Base-by-base conservation (phyloP, 2,888 invertebrate species). In the Phyllotreta striolata region DNA sequence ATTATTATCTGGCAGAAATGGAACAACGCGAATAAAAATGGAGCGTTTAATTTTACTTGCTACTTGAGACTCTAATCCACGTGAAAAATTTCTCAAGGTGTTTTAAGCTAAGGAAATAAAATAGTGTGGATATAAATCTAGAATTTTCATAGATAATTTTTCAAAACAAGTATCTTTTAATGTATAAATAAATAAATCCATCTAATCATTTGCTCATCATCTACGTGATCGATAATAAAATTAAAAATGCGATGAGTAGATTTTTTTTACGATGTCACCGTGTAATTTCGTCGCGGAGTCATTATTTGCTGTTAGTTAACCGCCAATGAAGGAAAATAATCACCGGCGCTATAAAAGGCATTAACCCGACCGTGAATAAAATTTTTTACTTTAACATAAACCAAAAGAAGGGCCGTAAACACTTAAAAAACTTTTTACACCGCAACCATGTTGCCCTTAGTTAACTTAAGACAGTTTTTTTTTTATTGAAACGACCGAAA, bases 1-100 rank as follows among this genome's bases (percentile, higher is more conserved):
- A 78, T 79, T 78, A 79, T 79, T 78, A 79, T 78, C 78, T 74
- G 56, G 62, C 69, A 69, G 72, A 72, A 73, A 69, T 71, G 70
- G 68, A 67, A 61, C 67, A 67, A 35, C 35, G 34, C 8, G 71
- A 73, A 75, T 76, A 77, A 75, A 77, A 77, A 75, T 73, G 74
- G 75, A 74, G 72, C 73, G 70, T 74, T 76, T 75, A 73, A 64
- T 66, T 72, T 73, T 67, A 64, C 73, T 70, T 74, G 76, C 75
- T 75, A 74, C 70, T 58, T 41, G 8, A 12, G 37, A 13, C 55
- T 58, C 24, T 24, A 49, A 58, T 55, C 59, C 58, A 47, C 56
- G 44, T 55, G 40, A 41, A 8, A 39, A 40, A 14, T 55, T 4
- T 55, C 41, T 40, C 43, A 55, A 43, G 55, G 8, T n/a, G 52